Evolutionary conservation across 2,797 vertebrate species (phyloP), one percentile per base, ranked within the genome.

Genomic region (Coreius guichenoti): DNA sequence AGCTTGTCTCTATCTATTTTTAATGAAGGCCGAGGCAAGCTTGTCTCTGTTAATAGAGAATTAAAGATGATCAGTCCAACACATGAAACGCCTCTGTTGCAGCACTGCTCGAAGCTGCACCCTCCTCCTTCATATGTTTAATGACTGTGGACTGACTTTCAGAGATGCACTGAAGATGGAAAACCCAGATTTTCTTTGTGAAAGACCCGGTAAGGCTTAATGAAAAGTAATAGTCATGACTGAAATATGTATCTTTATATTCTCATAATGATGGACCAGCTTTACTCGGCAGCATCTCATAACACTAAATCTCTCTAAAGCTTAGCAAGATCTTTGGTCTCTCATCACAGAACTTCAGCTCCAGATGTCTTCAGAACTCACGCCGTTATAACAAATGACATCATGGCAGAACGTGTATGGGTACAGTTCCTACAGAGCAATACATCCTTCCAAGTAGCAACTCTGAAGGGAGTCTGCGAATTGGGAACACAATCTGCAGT

Each of bases 1-100:
- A 93, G 93, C 94, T 94, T 95, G 94, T 95, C 92, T 92, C 90
- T 90, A 94, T 95, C 92, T 91, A 95, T 95, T 93, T 95, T 96
- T 95, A 95, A 96, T 94, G 94, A 93, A 92, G 92, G 91, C 92
- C 90, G 92, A 94, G 92, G 91, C 91, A 86, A 90, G 69, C 91
- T 91, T 92, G 91, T 91, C 90, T 94, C 92, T 93, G 94, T 95
- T 95, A 95, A 95, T 94, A 94, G 92, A 93, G 91, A 94, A 95
- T 95, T 94, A 94, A 93, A 92, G 90, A 94, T 95, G 93, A 95
- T 92, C 86, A 90, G 84, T 88, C 68, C 86, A 19, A 90, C 88
- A 91, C 91, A 92, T 93, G 89, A 93, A 94, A 93, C 88, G 89
- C 69, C 89, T 87, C 86, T 89, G 88, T 92, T 85, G 76, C 86